Base-by-base conservation (phyloP, 2,888 invertebrate species). In the Enoplolaimus lenunculus region DNA sequence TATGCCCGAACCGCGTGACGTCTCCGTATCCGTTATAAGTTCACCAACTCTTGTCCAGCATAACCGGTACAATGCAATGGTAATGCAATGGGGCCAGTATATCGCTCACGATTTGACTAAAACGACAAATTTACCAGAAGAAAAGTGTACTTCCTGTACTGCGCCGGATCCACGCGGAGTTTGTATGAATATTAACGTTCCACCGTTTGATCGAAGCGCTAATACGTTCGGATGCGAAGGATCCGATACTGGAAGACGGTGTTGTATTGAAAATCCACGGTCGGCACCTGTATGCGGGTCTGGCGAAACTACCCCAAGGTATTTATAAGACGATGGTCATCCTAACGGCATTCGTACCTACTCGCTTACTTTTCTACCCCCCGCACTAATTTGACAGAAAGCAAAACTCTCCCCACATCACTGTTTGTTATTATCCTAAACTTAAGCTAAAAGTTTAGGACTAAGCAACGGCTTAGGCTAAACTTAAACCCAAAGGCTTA, bases 141-240 rank as follows among this genome's bases (percentile, higher is more conserved):
- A 77, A 16, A 77, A 77, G 59, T 79, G 78, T 73, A 77, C 76
- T 45, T 77, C 75, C 13, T 79, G 79, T 69, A 76, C 77, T 69
- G 77, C 7, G 21, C 7, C 7, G 7, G 67, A 31, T 2, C 2
- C 33, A 21, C 67, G 34, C 7, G 31, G 30, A 2, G 64, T 34
- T 34, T 66, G 67, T 31, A 3, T 66, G 29, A 33, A 29, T 34
- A 31, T 66, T 31, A 2, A 3, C 3, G 31, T 66, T 21, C 30
- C 30, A 13, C 7, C 67, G 33, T 34, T 66, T 13, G 67, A 66
- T 31, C 28, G n/a, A n/a, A 66, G 33, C 34, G 30, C 33, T 3
- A 21, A n/a, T 13, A 31, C 7, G 7, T 66, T 66, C 34, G 67
- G 33, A 31, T 66, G 67, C 67, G 33, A 66, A 21, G 33, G 33